Conservation (phyloP, 2,888 invertebrate genomes). For the Cerceris rybyensis region DNA sequence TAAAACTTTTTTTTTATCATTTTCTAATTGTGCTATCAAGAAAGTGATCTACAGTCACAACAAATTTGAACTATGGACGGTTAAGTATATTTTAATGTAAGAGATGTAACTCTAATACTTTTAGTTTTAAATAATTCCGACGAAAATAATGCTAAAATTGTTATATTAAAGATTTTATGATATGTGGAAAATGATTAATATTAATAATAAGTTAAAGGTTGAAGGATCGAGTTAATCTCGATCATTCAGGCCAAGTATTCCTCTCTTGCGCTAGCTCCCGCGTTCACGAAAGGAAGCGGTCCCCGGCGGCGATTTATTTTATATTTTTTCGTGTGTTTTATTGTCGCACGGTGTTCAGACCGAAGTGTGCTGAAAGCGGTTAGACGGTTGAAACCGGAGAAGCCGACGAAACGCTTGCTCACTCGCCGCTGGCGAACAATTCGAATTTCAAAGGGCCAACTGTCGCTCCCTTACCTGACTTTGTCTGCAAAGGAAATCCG, state of each 20-base stretch:
- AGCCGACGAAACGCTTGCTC: conserved; percentile 79
- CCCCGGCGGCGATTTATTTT: conserved; percentile 51
- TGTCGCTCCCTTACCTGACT: conserved; percentile 66
- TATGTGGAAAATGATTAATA: no score
- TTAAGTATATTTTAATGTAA: no score
- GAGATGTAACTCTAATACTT: no score
- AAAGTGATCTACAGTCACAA: no score
- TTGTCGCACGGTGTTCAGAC: conserved; percentile 59
- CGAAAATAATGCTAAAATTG: no score
- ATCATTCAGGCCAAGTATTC: not conserved
- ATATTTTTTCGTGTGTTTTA: conserved; percentile 60
- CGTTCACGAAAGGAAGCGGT: conserved; percentile 40
- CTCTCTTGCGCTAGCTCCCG: conserved; percentile 9
- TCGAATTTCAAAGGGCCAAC: conserved; percentile 76
- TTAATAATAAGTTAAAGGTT: no score
- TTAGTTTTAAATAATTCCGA: no score
- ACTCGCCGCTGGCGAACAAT: conserved; percentile 76
- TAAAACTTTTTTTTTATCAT: no score
- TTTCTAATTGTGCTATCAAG: no score
- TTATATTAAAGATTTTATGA: no score
- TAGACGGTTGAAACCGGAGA: conserved; percentile 81
- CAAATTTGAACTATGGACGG: no score
- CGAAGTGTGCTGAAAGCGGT: conserved; percentile 78
- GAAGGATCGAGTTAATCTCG: no score
- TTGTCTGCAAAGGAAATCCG: conserved; percentile 63